Evolutionary conservation across 2,888 invertebrate genomes (phyloP), one percentile per base, ranked within the genome.

Genomic region (Byasa hedistus): DNA sequence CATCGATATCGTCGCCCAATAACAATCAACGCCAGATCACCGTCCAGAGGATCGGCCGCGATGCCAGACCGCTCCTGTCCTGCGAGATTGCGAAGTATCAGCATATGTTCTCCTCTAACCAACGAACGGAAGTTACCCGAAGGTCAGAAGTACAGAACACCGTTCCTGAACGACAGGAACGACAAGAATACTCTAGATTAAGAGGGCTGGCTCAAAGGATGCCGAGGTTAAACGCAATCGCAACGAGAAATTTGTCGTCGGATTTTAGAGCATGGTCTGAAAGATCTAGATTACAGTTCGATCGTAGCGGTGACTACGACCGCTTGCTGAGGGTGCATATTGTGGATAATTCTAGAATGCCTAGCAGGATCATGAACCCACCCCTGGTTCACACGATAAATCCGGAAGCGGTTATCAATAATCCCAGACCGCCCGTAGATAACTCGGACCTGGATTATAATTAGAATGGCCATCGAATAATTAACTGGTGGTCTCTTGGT

Each of bases 11-110:
- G n/a, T 72, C 77, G 52, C 74, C 72, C 52, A 73, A 75, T 54
- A 73, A 74, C 15, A 77, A 74, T 54, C 85, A 81, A 66, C 79
- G 92, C 1, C 93, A 93, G 69, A 92, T 93, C 69, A 91, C 93
- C 0, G 93, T 94, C 12, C 93, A 93, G 69, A 81, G 93, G 66
- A 89, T 94, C 24, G 93, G 93, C 5, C 83, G 93, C 22, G 94
- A 94, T 73, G 93, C 93, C 0, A 76, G 93, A 57, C 92, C 93
- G 3, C 73, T 94, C 8, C 81, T 91, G 27, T 85, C 92, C 0
- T 83, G 85, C 51, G 94, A 94, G 74, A 84, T 94, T 65, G 87
- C 92, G 17, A 75, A 82, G 44, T 85, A 88, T 73, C 89, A 89
- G 63, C 90, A 91, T 72, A 87, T 91, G 88, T 89, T 91, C 69